Evolutionary conservation across 2,113 vertebrate genomes (phyloP), one percentile per base, ranked within the genome.

Genomic region (Podiceps cristatus): DNA sequence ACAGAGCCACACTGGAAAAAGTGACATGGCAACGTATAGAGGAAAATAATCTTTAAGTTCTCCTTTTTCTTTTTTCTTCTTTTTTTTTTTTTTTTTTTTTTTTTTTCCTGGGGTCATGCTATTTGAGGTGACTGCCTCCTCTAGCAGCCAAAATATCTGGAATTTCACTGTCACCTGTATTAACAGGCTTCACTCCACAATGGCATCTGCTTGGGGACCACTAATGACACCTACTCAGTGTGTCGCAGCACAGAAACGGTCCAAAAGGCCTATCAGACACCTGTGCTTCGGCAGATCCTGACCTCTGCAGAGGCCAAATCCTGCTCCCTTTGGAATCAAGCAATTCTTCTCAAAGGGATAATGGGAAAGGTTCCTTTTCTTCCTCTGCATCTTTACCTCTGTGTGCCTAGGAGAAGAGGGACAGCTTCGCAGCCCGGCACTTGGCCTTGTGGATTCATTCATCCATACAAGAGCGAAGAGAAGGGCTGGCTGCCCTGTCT

Each of bases 1-100:
- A 87, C 67, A 42, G 47, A 85, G 82, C 33, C 29, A 37, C 37
- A 75, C 67, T 64, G 76, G 40, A 24, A 68, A 87, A 89, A 89
- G 33, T 2, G 7, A 86, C 0, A 4, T 8, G 8, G 79, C 37
- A 92, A 77, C 0, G 0, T 2, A 59, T 7, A 90, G 31, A 85
- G n/a, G 18, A 77, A 86, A 95, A 90, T 37, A 13, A 76, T 59
- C 58, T 58, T 56, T 47, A 83, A 17, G 31, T 17, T 69, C 24
- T 79, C 16, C 2, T 18, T 16, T 59, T 63, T 13, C 18, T 40
- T 44, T 35, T 28, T 45, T 53, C 9, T 37, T 37, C 37, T 37
- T 17, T 69, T 75, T 14, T 1, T 18, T 16, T 59, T 63, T 7
- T 13, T 22, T 40, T 44, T 24, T 55, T 55, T 55, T 35, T 29